Evolutionary conservation across 2,113 vertebrate species (phyloP), one percentile per base, ranked within the genome.

Genomic region (Dasyornis broadbenti): DNA sequence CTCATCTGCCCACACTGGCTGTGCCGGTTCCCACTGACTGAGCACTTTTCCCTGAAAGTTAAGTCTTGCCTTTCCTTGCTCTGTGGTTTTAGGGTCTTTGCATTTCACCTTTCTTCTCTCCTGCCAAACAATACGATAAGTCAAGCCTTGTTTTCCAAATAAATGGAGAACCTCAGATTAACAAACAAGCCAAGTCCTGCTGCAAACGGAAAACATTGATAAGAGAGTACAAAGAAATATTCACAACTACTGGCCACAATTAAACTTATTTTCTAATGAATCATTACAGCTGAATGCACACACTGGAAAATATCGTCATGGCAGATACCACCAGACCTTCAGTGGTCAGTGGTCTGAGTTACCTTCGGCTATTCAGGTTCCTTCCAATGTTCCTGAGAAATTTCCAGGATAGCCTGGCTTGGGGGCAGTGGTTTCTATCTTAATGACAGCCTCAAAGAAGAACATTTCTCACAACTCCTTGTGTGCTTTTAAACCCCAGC

Each of bases 131-230:
- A 22, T 72, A 86, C 0, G 89, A 96, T 97, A 98, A 97, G 89
- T 92, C 73, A 84, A 86, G 85, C 66, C 81, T 96, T 97, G 95
- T 98, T 98, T 98, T 95, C 95, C 92, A 98, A 98, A 98, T 92
- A 98, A 97, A 94, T 4, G 42, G 30, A 76, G 90, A 96, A 91
- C 89, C 95, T 94, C 72, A 24, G 81, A 72, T 86, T 97, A 97
- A 93, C 95, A 97, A 94, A 89, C 82, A 82, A 96, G 95, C 91
- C 72, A 86, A 96, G 87, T 83, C 89, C 92, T 76, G 79, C 90
- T 95, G 87, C 93, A 96, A 95, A 96, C 2, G 40, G 81, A 90
- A 97, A 98, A 95, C 65, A 72, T 11, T 96, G 97, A 97, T 98
- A 98, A 98, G 76, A 85, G 75, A 82, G 87, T 73, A 96, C 90